Evolutionary conservation across 2,888 invertebrate genomes (phyloP), one percentile per base, ranked within the genome.

Genomic region (Trisateles emortualis): DNA sequence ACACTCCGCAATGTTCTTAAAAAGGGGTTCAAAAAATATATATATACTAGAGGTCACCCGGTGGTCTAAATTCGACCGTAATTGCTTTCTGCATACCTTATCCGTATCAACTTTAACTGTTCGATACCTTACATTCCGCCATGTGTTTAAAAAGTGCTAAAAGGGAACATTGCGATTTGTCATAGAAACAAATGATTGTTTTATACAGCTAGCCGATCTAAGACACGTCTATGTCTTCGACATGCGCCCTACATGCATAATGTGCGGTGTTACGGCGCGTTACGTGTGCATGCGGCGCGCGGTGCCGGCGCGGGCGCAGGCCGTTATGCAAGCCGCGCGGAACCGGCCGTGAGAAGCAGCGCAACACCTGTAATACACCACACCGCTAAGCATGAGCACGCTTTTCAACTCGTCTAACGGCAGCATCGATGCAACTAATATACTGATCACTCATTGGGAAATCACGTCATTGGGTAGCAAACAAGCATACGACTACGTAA

Each of bases 231-330:
- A 26, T 41, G 56, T 63, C 63, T 63, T 50, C 56, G 44, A 58
- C 79, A 80, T 78, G 83, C 82, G 90, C 78, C 88, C 88, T 86
- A 90, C 85, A 90, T 91, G 85, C 86, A 86, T 88, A 90, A 88
- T 87, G 79, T 74, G 78, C 71, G 74, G 74, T 83, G 83, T 91
- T 90, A 90, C 90, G 82, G 84, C 78, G 83, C 73, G 81, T 91
- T 90, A 91, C 91, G 88, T 88, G 84, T 64, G 67, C 47, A 26
- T 11, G 39, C 35, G 19, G 17, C 29, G 40, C 44, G 16, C 43
- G 26, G 24, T 68, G 49, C 49, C 61, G 78, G n/a, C 72, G 76
- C 74, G 45, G 53, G 73, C 76, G 72, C 74, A 74, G 64, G 77
- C 79, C 80, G 84, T 90, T 90, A 88, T 84, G 90, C 87, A 91